Evolutionary conservation across 2,888 invertebrate species (phyloP).

Genomic region (Anarsia innoxiella): DNA sequence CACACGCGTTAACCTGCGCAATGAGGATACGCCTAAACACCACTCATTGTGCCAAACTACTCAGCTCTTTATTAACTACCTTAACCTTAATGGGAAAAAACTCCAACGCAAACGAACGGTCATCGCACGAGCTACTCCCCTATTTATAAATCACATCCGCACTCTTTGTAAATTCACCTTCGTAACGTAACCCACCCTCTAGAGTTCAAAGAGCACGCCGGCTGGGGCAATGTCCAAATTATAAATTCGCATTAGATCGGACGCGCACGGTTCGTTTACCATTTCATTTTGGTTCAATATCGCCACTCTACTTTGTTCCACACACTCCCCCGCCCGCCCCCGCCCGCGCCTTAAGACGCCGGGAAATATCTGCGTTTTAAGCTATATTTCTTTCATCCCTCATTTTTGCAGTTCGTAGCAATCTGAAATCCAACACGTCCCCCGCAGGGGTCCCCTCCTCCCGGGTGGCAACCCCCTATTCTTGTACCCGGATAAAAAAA

Average conservation of each 20-base stretch:
- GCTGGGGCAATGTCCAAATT: slow-evolving; percentile 72
- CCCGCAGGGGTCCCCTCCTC: slow-evolving; percentile 62
- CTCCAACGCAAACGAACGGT: slow-evolving; percentile 45
- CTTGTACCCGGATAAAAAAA: slow-evolving; percentile 73
- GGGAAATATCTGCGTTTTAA: slow-evolving; percentile 77
- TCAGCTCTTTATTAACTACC: slow-evolving; percentile 40
- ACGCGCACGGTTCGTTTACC: slow-evolving; percentile 75
- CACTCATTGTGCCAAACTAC: slow-evolving; percentile 49
- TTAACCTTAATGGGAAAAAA: slow-evolving; percentile 46
- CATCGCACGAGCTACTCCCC: slow-evolving; percentile 45
- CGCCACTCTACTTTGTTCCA: slow-evolving; percentile 75
- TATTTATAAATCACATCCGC: slow-evolving; percentile 66
- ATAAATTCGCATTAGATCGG: slow-evolving; percentile 76
- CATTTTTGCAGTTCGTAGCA: slow-evolving; percentile 78
- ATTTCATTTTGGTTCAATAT: slow-evolving; percentile 75
- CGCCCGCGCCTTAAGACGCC: slow-evolving; percentile 69
- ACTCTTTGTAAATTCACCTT: slow-evolving; percentile 65
- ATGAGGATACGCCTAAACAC: slow-evolving; percentile 73
- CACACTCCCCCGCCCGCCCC: slow-evolving; percentile 58
- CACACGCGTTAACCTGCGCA: slow-evolving; percentile 68
- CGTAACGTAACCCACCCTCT: slow-evolving; percentile 43
- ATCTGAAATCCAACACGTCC: slow-evolving; percentile 76
- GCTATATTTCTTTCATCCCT: slow-evolving; percentile 78
- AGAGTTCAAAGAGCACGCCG: slow-evolving; percentile 67
- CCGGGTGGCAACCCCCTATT: slow-evolving; percentile 66